These are phyloP conservation scores for Podarcis lilfordi DNA, from an alignment of 2,797 vertebrate species.

Conservation along the genomic window DNA sequence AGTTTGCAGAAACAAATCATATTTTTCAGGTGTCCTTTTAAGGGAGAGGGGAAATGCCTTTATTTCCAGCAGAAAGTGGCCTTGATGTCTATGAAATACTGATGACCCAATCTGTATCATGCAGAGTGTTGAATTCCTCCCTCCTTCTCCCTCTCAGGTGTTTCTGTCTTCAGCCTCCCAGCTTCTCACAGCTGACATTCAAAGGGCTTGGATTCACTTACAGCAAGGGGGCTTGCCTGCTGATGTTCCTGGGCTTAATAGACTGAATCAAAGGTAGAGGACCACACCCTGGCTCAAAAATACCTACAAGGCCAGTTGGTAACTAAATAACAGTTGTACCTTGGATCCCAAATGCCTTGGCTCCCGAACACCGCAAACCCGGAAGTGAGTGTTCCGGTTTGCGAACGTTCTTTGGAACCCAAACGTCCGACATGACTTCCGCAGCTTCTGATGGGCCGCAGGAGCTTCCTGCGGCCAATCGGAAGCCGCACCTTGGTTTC, in stretches of 20 bases:
- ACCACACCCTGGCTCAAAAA: background rate
- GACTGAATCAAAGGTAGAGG: constrained; percentile 54
- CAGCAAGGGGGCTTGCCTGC: constrained; percentile 61
- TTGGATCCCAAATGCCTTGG: too few species aligned
- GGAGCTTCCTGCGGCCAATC: too few species aligned
- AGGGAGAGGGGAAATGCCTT: background rate
- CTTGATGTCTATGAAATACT: background rate
- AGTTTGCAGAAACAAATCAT: background rate
- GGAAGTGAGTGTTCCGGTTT: too few species aligned
- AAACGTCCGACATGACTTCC: too few species aligned
- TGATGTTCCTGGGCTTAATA: constrained; percentile 66
- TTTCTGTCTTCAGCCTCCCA: constrained; percentile 58
- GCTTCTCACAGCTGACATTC: constrained; percentile 58
- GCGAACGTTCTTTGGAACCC: too few species aligned
- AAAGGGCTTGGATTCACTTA: constrained; percentile 61
- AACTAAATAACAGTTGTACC: too few species aligned
- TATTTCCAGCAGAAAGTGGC: background rate
- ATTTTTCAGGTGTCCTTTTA: background rate
- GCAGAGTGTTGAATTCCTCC: background rate
- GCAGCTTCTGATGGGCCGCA: too few species aligned
- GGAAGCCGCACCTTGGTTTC: too few species aligned
- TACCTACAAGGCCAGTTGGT: too few species aligned
- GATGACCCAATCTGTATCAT: background rate
- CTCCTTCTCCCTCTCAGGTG: constrained; percentile 32
- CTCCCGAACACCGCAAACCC: too few species aligned